Base-by-base conservation (phyloP, 2,113 vertebrate genomes). In the Xiphorhynchus elegans region DNA sequence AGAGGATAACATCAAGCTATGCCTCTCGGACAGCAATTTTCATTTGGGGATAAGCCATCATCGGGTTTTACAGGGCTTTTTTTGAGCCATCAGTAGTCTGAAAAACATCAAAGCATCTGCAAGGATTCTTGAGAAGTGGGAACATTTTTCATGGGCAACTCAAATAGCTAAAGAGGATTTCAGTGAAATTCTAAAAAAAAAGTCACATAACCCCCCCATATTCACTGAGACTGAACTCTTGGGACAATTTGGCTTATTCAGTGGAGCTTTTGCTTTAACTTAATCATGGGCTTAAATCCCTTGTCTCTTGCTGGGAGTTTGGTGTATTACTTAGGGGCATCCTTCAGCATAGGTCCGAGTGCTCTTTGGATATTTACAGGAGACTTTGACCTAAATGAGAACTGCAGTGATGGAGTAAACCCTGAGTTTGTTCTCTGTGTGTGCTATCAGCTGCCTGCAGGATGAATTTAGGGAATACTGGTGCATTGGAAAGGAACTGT, bases 91-190 rank as follows among this genome's bases (percentile, higher is more conserved):
- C 47, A 26, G 66, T 72, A 64, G 68, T 53, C 85, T 93, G 87
- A 80, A 67, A 87, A 77, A 92, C 87, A 85, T 96, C 81, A 84
- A 96, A 97, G 89, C 70, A 64, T 76, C 74, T 92, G 62, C 42
- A 52, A 56, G 66, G 40, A 37, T 78, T 90, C 87, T 77, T 66
- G 60, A 88, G 84, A 92, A 92, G 56, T 50, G 64, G 76, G 49
- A 86, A n/a, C 12, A 13, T 83, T 86, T 90, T 94, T 90, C 42
- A n/a, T 68, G 69, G 87, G 25, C 89, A 79, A 74, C 77, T 93
- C 76, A 59, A 89, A 70, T 33, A 81, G 60, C 73, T 87, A 89
- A 81, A 89, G 77, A 79, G 66, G 84, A 94, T 91, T 95, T 78
- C 37, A n/a, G 60, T 82, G 49, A 73, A 87, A 75, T 87, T 78